Evolutionary conservation across 2,797 vertebrate species (phyloP), one percentile per base, ranked within the genome.

Genomic region (Notamacropus eugenii): DNA sequence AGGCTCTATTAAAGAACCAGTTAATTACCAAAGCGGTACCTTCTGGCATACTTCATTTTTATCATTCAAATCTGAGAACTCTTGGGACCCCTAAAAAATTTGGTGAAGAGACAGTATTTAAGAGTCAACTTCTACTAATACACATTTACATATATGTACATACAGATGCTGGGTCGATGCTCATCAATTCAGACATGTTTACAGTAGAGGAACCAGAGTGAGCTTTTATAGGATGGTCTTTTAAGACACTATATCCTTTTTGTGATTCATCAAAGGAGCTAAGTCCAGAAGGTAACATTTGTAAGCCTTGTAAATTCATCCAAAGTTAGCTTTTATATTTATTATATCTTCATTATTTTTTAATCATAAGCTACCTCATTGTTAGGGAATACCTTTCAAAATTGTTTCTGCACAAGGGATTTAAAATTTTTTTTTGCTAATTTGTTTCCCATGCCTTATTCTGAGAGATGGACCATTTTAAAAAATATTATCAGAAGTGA

Each of bases 21-120:
- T 98, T 99, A 99, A 99, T 99, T 99, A 99, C 98, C 94, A 98
- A 98, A 98, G 98, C 82, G 52, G 94, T 98, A 98, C 98, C 98
- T 99, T 98, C 98, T 98, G 98, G 98, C 97, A 98, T 93, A 96
- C 98, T 95, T 87, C 50, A 40, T 87, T 98, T 97, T 97, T 96
- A 97, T 97, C 97, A 96, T 97, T 98, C 93, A 94, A 96, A 95
- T 8, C 91, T 97, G 90, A 97, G 96, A 97, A 96, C 98, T 92
- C 97, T 96, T 59, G 96, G 96, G 96, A 97, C 46, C 94, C 93
- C 96, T 97, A 97, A 97, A 93, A 96, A 93, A 74, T 92, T 98
- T 97, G 96, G 97, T 97, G 92, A 98, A 96, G 93, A 97, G 93
- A 96, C 16, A 92, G 57, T 93, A 97, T 95, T 97, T 97, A 97